A percentile compares a stretch with the other conserved stretches of the same genome.
Evolutionary conservation across 2,797 vertebrate genomes (phyloP).

Genomic region (Rhinogobio ventralis): DNA sequence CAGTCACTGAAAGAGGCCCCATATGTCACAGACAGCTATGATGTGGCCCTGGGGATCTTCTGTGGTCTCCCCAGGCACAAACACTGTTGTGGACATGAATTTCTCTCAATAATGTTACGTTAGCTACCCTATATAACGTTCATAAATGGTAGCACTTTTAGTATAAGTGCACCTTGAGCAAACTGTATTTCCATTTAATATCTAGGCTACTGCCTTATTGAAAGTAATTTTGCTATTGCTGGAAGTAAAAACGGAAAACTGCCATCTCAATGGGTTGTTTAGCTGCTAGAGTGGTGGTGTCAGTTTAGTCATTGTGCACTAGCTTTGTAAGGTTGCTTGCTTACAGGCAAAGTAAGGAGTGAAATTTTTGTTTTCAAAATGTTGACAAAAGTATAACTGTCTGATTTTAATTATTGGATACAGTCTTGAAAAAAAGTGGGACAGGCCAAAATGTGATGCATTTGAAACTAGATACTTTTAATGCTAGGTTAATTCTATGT

Average conservation of each 20-base stretch:
- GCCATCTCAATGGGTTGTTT: too few relatives aligned
- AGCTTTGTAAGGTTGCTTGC: not conserved
- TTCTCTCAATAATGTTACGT: not conserved
- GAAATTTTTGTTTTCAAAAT: not conserved
- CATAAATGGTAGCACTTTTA: not conserved
- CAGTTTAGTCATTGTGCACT: not conserved
- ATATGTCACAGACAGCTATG: slow-evolving; percentile 40
- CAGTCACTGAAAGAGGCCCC: slow-evolving; percentile 34
- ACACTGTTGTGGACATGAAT: not conserved
- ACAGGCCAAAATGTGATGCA: not conserved
- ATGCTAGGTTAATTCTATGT: not conserved
- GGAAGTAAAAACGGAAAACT: not conserved
- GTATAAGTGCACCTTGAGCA: not conserved
- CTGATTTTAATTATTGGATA: not conserved
- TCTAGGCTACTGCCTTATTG: not conserved
- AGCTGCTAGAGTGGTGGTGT: not conserved
- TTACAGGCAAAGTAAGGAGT: not conserved
- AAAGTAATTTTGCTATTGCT: not conserved
- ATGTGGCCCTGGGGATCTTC: slow-evolving; percentile 39
- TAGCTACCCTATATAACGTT: not conserved
- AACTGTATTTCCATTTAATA: not conserved
- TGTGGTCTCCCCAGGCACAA: slow-evolving; percentile 29
- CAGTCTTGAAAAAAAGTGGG: not conserved
- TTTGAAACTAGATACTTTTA: not conserved
- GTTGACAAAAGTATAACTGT: not conserved